These are phyloP conservation scores for Herpailurus yagouaroundi DNA, from an alignment of 2,113 vertebrate species.

Conservation along the genomic window DNA sequence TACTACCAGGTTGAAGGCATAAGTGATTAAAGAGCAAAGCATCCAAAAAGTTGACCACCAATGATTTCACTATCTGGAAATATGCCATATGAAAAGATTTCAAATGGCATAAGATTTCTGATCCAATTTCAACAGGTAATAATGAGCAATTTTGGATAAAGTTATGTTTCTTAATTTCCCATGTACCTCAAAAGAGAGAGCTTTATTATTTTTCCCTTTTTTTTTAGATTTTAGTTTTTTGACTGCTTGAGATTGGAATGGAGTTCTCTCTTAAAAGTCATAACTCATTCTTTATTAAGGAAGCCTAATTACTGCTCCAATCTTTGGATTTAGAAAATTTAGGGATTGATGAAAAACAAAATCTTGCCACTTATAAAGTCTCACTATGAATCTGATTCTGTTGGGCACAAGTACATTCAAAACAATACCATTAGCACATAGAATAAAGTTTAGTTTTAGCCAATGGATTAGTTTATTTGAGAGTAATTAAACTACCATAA, in stretches of 20 bases:
- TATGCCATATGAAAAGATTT: slow-evolving; percentile 39
- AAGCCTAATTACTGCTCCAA: neutral
- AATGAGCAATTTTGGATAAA: slow-evolving; percentile 56
- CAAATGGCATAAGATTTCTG: slow-evolving; percentile 65
- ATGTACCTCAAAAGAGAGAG: slow-evolving; percentile 54
- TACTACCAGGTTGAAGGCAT: slow-evolving; percentile 62
- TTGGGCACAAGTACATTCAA: neutral
- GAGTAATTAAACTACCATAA: neutral
- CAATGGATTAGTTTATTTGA: neutral
- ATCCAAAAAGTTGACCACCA: slow-evolving; percentile 66
- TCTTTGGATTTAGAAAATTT: neutral
- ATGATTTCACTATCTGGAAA: slow-evolving; percentile 62
- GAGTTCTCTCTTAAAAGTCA: neutral
- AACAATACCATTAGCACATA: neutral
- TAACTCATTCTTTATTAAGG: neutral
- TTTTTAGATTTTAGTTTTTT: neutral
- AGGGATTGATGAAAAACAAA: neutral
- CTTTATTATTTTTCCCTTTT: slow-evolving; percentile 48
- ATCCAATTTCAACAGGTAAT: slow-evolving; percentile 68
- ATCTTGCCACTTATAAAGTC: neutral
- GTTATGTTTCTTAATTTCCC: slow-evolving; percentile 16
- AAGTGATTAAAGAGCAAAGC: slow-evolving; percentile 61
- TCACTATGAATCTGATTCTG: neutral
- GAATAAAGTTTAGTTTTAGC: neutral
- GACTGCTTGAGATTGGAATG: neutral